Percentiles rank a stretch among this genome's conserved stretches.
Evolutionary conservation across 2,113 vertebrate species (phyloP).

Genomic region (Laticauda laticaudata): DNA sequence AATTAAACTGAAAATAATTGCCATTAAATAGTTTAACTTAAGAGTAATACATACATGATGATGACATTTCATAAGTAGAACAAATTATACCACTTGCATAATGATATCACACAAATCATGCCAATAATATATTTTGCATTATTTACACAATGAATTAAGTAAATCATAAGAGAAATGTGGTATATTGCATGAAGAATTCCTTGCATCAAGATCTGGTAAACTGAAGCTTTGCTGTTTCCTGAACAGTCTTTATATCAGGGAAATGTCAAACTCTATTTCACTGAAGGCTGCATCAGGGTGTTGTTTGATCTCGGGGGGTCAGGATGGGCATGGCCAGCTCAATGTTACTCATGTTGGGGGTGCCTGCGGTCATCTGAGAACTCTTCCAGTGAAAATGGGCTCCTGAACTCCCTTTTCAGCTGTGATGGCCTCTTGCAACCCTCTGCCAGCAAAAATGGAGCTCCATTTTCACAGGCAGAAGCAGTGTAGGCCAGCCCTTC

Average conservation of each 20-base stretch:
- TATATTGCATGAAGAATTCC: background rate
- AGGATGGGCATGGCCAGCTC: no score
- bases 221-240: background rate
- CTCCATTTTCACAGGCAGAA: no score
- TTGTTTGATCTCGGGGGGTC: no score
- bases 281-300: no score
- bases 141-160: background rate
- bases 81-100: background rate
- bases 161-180: background rate
- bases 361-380: no score
- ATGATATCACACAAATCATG: background rate
- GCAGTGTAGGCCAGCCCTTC: no score
- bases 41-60: background rate
- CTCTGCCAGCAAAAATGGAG: no score
- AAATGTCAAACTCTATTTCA: no score
- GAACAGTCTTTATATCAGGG: background rate
- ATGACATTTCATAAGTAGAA: background rate
- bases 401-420: no score
- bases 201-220: background rate
- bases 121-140: background rate
- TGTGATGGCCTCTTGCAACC: no score
- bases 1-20: background rate
- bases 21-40: background rate
- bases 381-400: no score
- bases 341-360: no score